Percentiles rank a stretch among this genome's conserved stretches.
phyloP scores from a whole-genome alignment of 2,888 invertebrate species.

The Cryptophagus acutangulus region DNA sequence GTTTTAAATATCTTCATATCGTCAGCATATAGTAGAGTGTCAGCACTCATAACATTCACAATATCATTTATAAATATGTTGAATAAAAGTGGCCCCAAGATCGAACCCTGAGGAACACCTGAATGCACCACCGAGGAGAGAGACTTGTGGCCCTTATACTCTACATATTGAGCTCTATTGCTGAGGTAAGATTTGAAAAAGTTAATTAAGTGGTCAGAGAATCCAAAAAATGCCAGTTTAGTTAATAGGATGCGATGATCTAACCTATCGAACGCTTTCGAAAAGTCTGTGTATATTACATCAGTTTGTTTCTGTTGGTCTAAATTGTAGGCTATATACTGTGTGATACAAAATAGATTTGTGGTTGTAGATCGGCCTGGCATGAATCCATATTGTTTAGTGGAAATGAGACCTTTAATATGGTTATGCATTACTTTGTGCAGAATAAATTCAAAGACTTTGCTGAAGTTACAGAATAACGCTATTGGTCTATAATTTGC shows the following conservation, averaged over 20 bases:
- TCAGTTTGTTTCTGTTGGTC: not conserved
- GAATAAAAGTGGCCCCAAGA: not conserved
- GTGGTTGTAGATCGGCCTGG: not conserved
- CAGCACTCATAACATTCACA: too few species aligned
- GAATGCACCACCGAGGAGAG: not conserved
- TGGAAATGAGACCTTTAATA: not conserved
- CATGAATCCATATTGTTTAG: not conserved
- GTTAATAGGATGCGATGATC: not conserved
- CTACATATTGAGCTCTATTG: not conserved
- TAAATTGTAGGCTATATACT: not conserved
- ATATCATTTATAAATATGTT: not conserved
- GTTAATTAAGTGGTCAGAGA: not conserved
- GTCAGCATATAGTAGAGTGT: not conserved
- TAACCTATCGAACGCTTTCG: slow-evolving; percentile 1
- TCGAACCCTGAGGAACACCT: not conserved
- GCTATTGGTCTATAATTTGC: not conserved
- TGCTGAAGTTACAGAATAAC: not conserved
- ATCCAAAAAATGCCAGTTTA: not conserved
- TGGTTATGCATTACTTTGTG: not conserved
- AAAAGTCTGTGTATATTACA: not conserved
- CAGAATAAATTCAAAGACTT: slow-evolving; percentile 1
- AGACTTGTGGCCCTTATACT: not conserved
- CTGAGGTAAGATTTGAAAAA: not conserved
- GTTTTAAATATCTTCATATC: not conserved
- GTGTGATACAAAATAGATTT: slow-evolving; percentile 1